These are phyloP conservation scores for Macaca mulatta DNA, from an alignment of 2,113 vertebrate species.

Conservation along the genomic window DNA sequence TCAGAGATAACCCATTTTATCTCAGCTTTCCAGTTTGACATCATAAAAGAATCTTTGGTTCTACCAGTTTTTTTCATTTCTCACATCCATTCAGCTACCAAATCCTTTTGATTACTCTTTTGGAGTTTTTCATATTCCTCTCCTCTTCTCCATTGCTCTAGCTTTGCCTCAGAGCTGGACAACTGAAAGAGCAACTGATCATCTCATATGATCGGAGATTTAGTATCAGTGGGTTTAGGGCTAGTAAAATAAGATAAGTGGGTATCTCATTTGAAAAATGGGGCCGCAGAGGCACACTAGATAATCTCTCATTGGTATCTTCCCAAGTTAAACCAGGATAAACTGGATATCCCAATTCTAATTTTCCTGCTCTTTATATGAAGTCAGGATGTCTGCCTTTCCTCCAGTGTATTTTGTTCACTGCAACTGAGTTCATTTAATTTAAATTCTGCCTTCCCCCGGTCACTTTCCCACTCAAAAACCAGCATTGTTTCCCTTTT, in stretches of 20 bases:
- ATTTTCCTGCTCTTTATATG: not conserved
- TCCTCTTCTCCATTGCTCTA: not conserved
- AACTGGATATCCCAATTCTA: not conserved
- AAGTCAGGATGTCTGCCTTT: not conserved
- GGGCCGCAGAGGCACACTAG: not conserved
- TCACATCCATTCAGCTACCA: not conserved
- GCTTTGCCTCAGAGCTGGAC: not conserved
- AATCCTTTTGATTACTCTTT: not conserved
- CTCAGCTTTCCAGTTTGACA: not conserved
- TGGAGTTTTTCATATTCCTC: not conserved
- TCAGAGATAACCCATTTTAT: not conserved
- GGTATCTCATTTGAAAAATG: not conserved
- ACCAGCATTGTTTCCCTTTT: not conserved
- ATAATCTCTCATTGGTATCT: not conserved
- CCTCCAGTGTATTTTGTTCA: not conserved
- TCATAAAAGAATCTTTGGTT: not conserved
- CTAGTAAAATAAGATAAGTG: not conserved
- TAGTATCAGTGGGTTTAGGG: not conserved
- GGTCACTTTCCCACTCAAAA: not conserved
- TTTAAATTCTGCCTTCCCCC: not conserved
- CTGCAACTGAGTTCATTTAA: not conserved
- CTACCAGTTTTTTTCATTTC: not conserved
- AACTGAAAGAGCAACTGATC: not conserved
- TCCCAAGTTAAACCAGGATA: not conserved
- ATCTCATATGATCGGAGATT: not conserved